Base-by-base conservation (phyloP, 2,113 vertebrate species). In the Lepisosteus osseus region DNA sequence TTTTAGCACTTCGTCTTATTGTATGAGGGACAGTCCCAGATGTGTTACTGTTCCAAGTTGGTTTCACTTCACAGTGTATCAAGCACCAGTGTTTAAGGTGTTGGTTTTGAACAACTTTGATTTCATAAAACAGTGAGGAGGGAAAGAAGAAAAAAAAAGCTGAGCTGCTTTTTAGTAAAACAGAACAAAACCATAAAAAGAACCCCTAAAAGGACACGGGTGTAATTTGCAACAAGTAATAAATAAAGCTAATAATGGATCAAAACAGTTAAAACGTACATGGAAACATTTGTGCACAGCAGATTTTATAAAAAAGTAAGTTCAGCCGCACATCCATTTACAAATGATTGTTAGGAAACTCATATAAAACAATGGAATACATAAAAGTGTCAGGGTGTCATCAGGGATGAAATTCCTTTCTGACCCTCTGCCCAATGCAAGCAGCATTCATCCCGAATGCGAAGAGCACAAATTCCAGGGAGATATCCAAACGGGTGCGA, bases 301-400 rank as follows among this genome's bases (percentile, higher is more conserved):
- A 92, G 92, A 94, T 93, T 93, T 89, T 91, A 94, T 63, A 75
- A 94, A 94, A 92, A 93, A 73, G 89, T 94, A 85, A 85, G 95
- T 93, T 97, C 93, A 94, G 95, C 94, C 94, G 94, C 94, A 98
- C 94, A 95, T 96, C 95, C 94, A 98, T 94, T 87, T 97, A 96
- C 94, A 95, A 95, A 93, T 93, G 92, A 93, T 93, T 90, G 90
- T 90, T 93, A 92, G 90, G 91, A 92, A 93, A 94, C 93, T 93
- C 89, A 95, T 98, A 98, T 94, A 98, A 99, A 98, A 98, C 94
- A 95, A 97, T 92, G 92, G 91, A 93, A 93, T 95, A 98, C 94
- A 92, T 95, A 98, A 95, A 97, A 95, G 93, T 94, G 94, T 94
- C 93, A 94, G 91, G 94, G 94, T 93, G 92, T 86, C 92, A 93